Evolutionary conservation across 2,888 invertebrate genomes (phyloP).

Genomic region (Philereme transversata): DNA sequence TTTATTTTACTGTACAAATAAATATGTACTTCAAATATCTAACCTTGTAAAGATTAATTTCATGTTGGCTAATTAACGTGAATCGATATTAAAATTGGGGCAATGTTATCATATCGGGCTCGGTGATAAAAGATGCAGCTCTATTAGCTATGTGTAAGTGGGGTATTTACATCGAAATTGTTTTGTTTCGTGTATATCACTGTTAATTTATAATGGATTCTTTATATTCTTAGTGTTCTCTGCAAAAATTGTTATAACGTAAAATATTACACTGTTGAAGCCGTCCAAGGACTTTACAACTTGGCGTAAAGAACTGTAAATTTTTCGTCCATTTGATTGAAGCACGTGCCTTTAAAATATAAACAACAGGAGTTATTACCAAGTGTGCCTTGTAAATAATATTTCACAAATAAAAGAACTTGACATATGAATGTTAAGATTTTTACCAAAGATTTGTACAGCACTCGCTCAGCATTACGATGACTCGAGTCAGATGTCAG

Average conservation of each 20-base stretch:
- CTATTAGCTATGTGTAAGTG: conserved; percentile 1
- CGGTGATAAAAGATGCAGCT: conserved; percentile 17
- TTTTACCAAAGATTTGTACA: conserved; percentile 57
- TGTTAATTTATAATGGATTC: conserved; percentile 21
- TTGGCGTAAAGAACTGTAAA: conserved; percentile 2
- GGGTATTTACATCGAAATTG: conserved; percentile 23
- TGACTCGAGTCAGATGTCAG: conserved; percentile 25
- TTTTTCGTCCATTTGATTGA: conserved; percentile 16
- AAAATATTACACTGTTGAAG: conserved; percentile 4
- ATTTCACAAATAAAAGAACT: conserved; percentile 17
- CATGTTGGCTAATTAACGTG: conserved; percentile 18
- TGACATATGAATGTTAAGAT: conserved; percentile 28
- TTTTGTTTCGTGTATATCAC: conserved; percentile 14
- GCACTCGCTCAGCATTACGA: conserved; percentile 26
- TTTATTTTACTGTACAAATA: neutral
- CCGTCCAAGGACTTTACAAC: conserved; percentile 9
- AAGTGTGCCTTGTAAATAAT: conserved; percentile 35
- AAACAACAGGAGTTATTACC: conserved; percentile 23
- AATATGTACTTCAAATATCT: conserved; percentile 31
- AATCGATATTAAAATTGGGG: conserved; percentile 18
- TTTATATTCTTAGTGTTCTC: conserved; percentile 30
- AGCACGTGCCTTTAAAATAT: conserved; percentile 32
- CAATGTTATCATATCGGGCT: conserved; percentile 16
- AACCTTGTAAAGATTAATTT: conserved; percentile 22
- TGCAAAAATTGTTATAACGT: conserved; percentile 11